Evolutionary conservation across 2,113 vertebrate genomes (phyloP), one percentile per base, ranked within the genome.

Genomic region (Lepus europaeus): DNA sequence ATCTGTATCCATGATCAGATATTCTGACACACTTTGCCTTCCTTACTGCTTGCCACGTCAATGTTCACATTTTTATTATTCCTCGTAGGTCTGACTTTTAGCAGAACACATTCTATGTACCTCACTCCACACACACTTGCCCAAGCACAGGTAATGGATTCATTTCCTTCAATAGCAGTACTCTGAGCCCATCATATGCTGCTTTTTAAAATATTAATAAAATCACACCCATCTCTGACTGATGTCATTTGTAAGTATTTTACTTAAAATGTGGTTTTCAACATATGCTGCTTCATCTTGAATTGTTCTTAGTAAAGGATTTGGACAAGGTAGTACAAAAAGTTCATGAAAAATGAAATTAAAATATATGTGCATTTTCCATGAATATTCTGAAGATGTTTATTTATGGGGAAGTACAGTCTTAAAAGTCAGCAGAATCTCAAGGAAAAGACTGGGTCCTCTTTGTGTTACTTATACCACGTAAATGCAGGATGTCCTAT

Each of bases 31-130:
- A 51, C 17, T 81, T 93, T 89, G 63, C 39, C 68, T 93, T 83
- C 61, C 89, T 86, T 78, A 87, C 74, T 92, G 51, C 13, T 95
- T 56, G 81, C 69, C 59, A 85, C 90, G 87, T 92, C 90, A 63
- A 11, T 72, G 56, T 92, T 96, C 69, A 39, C 29, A 77, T 88
- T 68, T 95, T 93, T 74, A 77, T 84, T 78, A 19, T 64, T 83
- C 27, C 73, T 92, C 31, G 66, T 79, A 95, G 73, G 9, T 59
- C 85, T 87, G n/a, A 83, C 33, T 81, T 92, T 91, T 49, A 96
- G 59, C 77, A 93, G 51, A 94, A 80, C 29, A 89, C 63, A 78
- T 82, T 92, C 45, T 79, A 36, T 6, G 14, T 20, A 92, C 73
- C 66, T 90, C 78, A 93, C 83, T 93, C 88, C 80, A 85, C 59